Evolutionary conservation across 2,797 vertebrate species (phyloP).

Genomic region (Myiotriccus ornatus): DNA sequence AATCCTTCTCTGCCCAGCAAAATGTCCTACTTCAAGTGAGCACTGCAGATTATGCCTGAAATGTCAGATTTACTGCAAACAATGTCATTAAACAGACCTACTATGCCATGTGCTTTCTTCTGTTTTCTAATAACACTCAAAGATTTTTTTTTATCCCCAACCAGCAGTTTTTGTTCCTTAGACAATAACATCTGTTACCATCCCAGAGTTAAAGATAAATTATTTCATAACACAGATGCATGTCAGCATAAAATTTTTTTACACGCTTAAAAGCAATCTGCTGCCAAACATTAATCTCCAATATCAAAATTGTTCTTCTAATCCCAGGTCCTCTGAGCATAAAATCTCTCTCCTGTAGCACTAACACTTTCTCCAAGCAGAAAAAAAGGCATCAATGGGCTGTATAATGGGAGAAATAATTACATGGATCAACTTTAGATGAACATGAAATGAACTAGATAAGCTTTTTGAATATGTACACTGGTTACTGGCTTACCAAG

Average conservation of each 20-base stretch:
- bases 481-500: not conserved
- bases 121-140: not conserved
- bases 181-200: not conserved
- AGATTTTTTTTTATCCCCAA: not conserved
- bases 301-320: not conserved
- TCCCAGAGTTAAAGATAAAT: not conserved
- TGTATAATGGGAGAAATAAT: conserved; percentile 22
- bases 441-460: not conserved
- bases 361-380: not conserved
- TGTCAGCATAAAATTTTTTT: not conserved
- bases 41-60: not conserved
- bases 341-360: not conserved
- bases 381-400: not conserved
- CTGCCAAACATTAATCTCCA: not conserved
- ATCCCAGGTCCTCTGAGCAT: not conserved
- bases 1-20: conserved; percentile 12
- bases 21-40: conserved; percentile 14
- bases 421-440: not conserved
- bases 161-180: not conserved
- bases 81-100: not conserved
- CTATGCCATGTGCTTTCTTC: not conserved
- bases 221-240: not conserved
- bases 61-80: conserved; percentile 9
- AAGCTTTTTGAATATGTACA: not conserved
- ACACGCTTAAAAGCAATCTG: not conserved